These are phyloP conservation scores for Venustoraphidia nigricollis DNA, from an alignment of 2,888 invertebrate genomes.

Conservation along the genomic window DNA sequence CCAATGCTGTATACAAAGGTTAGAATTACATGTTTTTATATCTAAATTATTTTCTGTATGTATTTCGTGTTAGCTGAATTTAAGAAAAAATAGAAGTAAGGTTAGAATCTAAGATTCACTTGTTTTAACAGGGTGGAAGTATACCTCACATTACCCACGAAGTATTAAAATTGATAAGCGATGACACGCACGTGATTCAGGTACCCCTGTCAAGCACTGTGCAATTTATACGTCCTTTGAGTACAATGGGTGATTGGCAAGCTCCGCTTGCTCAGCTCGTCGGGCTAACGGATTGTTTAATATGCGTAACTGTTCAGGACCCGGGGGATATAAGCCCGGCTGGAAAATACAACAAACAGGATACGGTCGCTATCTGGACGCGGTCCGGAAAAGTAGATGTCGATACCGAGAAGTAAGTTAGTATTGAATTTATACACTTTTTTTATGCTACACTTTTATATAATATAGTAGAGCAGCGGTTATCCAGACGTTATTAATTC, in stretches of 20 bases:
- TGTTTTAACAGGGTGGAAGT: conserved; percentile 50
- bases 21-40: conserved; percentile 12
- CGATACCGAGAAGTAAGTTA: conserved; percentile 35
- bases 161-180: conserved; percentile 48
- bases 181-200: conserved; percentile 46
- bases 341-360: conserved; percentile 51
- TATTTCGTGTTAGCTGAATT: no score
- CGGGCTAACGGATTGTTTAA: conserved; percentile 36
- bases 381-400: conserved; percentile 58
- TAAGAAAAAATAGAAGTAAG: no score
- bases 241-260: conserved; percentile 42
- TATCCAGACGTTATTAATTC: no score
- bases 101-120: no score
- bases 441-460: no score
- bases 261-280: conserved; percentile 55
- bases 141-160: conserved; percentile 70
- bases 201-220: conserved; percentile 55
- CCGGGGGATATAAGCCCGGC: conserved; percentile 45
- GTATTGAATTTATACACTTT: no score
- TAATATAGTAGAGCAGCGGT: no score
- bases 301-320: conserved; percentile 48
- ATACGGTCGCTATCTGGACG: conserved; percentile 62
- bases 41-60: conserved; percentile 5
- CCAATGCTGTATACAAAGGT: conserved; percentile 63
- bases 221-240: conserved; percentile 46